These are phyloP conservation scores for Solea senegalensis DNA, from an alignment of 2,113 vertebrate genomes.

Conservation along the genomic window DNA sequence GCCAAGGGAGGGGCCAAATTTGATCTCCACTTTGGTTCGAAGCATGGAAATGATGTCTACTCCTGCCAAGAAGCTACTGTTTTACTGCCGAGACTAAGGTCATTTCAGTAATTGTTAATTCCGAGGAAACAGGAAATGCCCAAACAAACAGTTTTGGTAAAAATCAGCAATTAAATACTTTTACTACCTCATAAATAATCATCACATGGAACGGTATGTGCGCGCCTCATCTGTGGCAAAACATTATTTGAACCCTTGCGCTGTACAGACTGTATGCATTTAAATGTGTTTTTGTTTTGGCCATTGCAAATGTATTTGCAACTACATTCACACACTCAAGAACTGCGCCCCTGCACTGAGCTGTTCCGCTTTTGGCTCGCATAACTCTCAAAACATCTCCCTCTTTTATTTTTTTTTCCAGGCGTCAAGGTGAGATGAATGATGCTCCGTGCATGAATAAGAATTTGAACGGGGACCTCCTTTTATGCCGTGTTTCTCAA, in stretches of 20 bases:
- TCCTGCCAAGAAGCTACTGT: slow-evolving; percentile 39
- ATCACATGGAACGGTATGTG: slow-evolving; percentile 17
- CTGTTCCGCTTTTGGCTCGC: slow-evolving; percentile 21
- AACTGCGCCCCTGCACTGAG: neutral
- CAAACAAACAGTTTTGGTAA: slow-evolving; percentile 16
- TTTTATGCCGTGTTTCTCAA: slow-evolving; percentile 37
- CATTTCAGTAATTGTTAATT: slow-evolving; percentile 26
- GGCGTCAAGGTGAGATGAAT: slow-evolving; percentile 54
- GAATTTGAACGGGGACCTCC: slow-evolving; percentile 53
- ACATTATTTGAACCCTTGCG: neutral
- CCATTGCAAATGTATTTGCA: too few species aligned
- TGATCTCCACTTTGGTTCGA: slow-evolving; percentile 54
- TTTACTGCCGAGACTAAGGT: slow-evolving; percentile 11
- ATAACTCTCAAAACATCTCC: slow-evolving; percentile 40
- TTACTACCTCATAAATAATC: slow-evolving; percentile 27
- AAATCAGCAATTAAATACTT: neutral
- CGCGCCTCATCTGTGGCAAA: neutral
- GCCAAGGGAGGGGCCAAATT: slow-evolving; percentile 51
- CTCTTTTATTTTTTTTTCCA: slow-evolving; percentile 49
- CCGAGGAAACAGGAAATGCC: neutral
- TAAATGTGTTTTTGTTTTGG: too few species aligned
- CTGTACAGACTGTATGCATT: neutral
- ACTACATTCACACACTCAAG: neutral
- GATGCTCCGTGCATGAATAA: slow-evolving; percentile 42
- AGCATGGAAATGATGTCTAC: slow-evolving; percentile 51